phyloP scores from a whole-genome alignment of 1,140 invertebrate genomes.

The Lucilia cuprina region DNA sequence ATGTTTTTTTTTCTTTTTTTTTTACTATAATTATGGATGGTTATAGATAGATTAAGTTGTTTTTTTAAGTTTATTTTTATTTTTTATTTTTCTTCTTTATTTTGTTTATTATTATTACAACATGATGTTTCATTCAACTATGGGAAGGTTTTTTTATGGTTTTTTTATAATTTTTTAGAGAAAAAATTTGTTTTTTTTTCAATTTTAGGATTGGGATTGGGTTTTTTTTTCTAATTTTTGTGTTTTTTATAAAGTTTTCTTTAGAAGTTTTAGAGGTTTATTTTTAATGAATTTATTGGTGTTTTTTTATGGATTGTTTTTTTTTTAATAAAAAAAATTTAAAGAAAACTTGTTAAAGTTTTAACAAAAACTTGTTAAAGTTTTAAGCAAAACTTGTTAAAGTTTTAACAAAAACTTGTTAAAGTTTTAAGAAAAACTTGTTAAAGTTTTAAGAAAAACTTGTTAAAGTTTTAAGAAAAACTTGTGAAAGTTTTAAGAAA shows the following conservation, averaged over 20 bases:
- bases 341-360: no score
- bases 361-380: no score
- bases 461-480: no score
- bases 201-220: background rate
- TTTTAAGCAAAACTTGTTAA: no score
- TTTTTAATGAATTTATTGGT: background rate
- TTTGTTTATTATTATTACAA: background rate
- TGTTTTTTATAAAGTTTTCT: background rate
- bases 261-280: background rate
- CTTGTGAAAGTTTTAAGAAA: no score
- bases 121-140: background rate
- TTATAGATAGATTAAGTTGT: background rate
- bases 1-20: background rate
- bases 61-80: background rate
- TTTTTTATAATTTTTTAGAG: background rate
- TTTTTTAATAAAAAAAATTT: constrained; percentile 36
- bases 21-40: constrained; percentile 9
- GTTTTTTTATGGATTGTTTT: background rate
- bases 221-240: background rate
- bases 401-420: no score
- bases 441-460: no score
- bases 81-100: background rate
- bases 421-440: no score
- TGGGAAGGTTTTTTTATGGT: background rate
- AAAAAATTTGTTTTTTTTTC: background rate